Percentiles rank a stretch among this genome's conserved stretches.
These are phyloP conservation scores for Lasioglossum lativentre DNA, from an alignment of 2,888 invertebrate genomes.

Conservation along the genomic window DNA sequence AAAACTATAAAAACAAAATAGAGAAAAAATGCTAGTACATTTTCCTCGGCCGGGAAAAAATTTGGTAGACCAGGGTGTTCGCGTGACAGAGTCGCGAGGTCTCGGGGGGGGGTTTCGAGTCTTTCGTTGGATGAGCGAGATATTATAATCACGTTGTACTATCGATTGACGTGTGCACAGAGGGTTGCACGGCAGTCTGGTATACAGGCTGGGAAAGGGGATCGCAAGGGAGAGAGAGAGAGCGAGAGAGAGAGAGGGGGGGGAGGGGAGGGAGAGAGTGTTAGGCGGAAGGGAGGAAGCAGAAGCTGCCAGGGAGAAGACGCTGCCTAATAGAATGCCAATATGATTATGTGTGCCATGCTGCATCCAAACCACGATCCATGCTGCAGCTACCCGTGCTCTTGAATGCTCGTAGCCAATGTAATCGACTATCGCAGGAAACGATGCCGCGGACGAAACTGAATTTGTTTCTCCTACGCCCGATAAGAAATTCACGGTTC, in stretches of 20 bases:
- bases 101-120: neutral
- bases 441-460: conserved; percentile 49
- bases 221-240: conserved; percentile 15
- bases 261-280: conserved; percentile 39
- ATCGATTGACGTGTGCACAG: conserved; percentile 75
- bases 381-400: conserved; percentile 60
- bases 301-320: conserved; percentile 69
- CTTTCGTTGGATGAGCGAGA: conserved; percentile 70
- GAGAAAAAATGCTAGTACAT: neutral
- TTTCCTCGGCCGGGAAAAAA: neutral
- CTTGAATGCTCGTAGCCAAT: conserved; percentile 65
- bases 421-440: conserved; percentile 56
- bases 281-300: conserved; percentile 58
- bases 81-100: neutral
- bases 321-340: conserved; percentile 81
- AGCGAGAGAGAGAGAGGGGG: neutral
- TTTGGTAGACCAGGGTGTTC: neutral
- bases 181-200: conserved; percentile 62
- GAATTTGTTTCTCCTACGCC: conserved; percentile 47
- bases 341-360: conserved; percentile 80
- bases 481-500: conserved; percentile 36
- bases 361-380: conserved; percentile 78
- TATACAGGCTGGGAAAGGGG: conserved; percentile 52
- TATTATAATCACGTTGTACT: conserved; percentile 78
- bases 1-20: neutral